Conservation (phyloP, 2,797 vertebrate species). For the Petrocephalus schoutedeni region DNA sequence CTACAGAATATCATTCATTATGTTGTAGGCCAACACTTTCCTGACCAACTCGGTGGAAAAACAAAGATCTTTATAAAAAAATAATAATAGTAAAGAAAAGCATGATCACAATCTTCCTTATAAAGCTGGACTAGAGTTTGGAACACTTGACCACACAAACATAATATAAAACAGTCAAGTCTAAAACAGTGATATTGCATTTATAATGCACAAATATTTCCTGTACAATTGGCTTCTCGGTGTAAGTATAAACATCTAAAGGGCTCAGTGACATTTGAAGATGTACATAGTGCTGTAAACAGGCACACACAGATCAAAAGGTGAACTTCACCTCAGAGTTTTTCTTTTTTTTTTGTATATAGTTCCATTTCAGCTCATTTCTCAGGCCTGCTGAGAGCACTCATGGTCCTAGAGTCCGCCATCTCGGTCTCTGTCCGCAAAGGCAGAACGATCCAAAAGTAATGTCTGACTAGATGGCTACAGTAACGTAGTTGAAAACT, state of each 20-base stretch:
- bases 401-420: constrained; percentile 66
- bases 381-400: constrained; percentile 97
- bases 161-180: constrained; percentile 95
- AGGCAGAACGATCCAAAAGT: constrained; percentile 66
- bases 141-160: constrained; percentile 88
- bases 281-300: constrained; percentile 96
- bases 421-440: constrained; percentile 53
- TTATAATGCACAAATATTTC: constrained; percentile 88
- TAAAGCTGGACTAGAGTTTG: constrained; percentile 81
- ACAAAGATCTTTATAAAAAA: constrained; percentile 26
- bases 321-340: constrained; percentile 43
- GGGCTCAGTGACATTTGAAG: constrained; percentile 87
- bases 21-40: constrained; percentile 71
- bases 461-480: constrained; percentile 67
- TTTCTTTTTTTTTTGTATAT: constrained; percentile 50
- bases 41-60: constrained; percentile 61
- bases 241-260: constrained; percentile 87
- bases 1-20: constrained; percentile 86
- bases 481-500: constrained; percentile 80
- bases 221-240: constrained; percentile 90
- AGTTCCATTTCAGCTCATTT: constrained; percentile 75
- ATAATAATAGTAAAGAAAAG: constrained; percentile 53
- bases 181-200: constrained; percentile 96
- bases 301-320: constrained; percentile 88
- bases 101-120: constrained; percentile 80